phyloP scores from a whole-genome alignment of 2,113 vertebrate species.

The Tetrax tetrax region DNA sequence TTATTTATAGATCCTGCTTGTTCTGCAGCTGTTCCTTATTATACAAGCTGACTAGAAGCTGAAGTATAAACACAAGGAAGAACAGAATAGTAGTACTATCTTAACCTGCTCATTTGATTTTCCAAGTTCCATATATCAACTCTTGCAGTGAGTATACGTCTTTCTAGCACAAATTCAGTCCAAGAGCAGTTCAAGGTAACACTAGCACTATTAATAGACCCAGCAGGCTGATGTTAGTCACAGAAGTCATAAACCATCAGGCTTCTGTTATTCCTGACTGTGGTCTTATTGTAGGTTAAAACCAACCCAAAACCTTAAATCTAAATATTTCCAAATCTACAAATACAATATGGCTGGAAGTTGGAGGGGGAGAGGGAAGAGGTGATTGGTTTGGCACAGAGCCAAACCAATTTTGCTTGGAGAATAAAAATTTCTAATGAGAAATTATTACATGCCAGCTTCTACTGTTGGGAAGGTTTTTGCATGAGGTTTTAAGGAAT shows the following conservation, averaged over 20 bases:
- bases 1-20: slow-evolving; percentile 69
- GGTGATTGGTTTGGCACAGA: neutral
- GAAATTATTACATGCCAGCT: neutral
- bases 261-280: neutral
- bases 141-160: neutral
- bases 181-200: neutral
- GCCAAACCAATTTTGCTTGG: too few relatives aligned
- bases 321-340: neutral
- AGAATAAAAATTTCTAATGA: neutral
- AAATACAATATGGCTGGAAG: neutral
- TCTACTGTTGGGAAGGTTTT: neutral
- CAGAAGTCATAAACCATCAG: neutral
- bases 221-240: neutral
- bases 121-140: neutral
- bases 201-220: neutral
- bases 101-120: slow-evolving; percentile 17
- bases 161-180: neutral
- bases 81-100: neutral
- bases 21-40: slow-evolving; percentile 28
- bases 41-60: slow-evolving; percentile 14
- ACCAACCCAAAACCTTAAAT: neutral
- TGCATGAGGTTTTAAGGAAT: neutral
- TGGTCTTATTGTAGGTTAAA: neutral
- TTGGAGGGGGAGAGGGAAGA: neutral
- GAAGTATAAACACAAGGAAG: neutral